A percentile compares a stretch with the other conserved stretches of the same genome.
Evolutionary conservation across 2,797 vertebrate genomes (phyloP).

Genomic region (Tapera naevia): DNA sequence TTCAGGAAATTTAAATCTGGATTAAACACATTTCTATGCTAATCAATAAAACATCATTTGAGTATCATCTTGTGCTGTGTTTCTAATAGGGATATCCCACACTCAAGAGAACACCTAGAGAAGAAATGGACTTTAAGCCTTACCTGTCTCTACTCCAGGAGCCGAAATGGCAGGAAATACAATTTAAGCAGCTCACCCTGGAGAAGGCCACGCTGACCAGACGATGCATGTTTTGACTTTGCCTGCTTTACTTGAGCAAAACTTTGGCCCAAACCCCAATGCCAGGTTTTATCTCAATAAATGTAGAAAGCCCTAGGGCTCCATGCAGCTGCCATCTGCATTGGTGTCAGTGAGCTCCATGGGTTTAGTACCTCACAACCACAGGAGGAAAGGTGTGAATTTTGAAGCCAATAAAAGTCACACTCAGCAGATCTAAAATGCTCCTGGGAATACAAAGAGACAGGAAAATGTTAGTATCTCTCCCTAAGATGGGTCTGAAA

Average conservation of each 20-base stretch:
- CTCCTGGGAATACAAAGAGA: not conserved
- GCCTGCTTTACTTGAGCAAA: not conserved
- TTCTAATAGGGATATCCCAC: not conserved
- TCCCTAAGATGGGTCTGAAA: not conserved
- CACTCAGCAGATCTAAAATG: not conserved
- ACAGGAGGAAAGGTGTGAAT: not conserved
- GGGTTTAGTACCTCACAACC: not conserved
- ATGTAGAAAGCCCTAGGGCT: not conserved
- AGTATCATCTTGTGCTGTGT: not conserved
- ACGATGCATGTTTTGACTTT: not conserved
- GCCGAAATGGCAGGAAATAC: not conserved
- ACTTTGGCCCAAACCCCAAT: not conserved
- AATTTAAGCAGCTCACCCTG: not conserved
- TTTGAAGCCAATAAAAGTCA: not conserved
- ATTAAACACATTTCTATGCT: not conserved
- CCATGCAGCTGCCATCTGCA: not conserved
- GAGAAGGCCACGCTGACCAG: not conserved
- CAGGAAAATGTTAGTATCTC: not conserved
- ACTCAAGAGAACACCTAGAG: not conserved
- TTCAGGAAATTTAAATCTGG: not conserved
- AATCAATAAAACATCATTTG: not conserved
- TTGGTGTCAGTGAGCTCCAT: not conserved
- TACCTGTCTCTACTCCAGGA: not conserved
- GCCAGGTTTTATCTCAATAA: not conserved
- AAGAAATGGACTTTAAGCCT: not conserved